Evolutionary conservation across 2,888 invertebrate species (phyloP), one percentile per base, ranked within the genome.

Genomic region (Brassicogethes aeneus): DNA sequence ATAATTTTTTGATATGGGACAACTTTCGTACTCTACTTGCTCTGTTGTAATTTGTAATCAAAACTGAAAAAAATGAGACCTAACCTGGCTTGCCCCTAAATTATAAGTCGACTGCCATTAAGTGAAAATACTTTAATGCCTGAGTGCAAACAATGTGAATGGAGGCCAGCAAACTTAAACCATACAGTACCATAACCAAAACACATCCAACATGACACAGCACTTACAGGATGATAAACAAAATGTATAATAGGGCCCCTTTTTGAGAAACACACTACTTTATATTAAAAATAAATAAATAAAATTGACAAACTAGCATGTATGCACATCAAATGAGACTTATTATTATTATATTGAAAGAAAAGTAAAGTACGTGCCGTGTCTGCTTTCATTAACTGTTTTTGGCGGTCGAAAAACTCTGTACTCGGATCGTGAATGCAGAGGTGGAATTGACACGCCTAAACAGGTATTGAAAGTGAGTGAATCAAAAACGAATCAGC

Each of bases 131-230:
- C 17, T 41, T 32, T 5, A 32, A 32, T 58, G 63, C 66, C 72
- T 71, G 80, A 82, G 83, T 84, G 83, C 84, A 85, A 84, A 85
- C 85, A 85, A 85, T 84, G 84, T 83, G 85, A 80, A 76, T 83
- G 82, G 82, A 82, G 81, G 82, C 83, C 80, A 80, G 79, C 77
- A 59, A 61, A 64, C 39, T 42, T 37, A 43, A 54, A 57, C 58
- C 59, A 59, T 56, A 59, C 59, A 57, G 55, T 51, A 55, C 57
- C 57, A 55, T 49, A 41, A 44, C 44, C 37, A 33, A 37, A 39
- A 16, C 42, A 39, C 10, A 23, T 23, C 5, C 23, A 7, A 23
- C 10, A 7, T 7, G 5, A 23, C 23, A 23, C 23, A 10, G 23
- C 23, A 23, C 23, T 23, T 23, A 23, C 23, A 23, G 10, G 23